Evolutionary conservation across 2,113 vertebrate genomes (phyloP).

Genomic region (Hippolais icterina): DNA sequence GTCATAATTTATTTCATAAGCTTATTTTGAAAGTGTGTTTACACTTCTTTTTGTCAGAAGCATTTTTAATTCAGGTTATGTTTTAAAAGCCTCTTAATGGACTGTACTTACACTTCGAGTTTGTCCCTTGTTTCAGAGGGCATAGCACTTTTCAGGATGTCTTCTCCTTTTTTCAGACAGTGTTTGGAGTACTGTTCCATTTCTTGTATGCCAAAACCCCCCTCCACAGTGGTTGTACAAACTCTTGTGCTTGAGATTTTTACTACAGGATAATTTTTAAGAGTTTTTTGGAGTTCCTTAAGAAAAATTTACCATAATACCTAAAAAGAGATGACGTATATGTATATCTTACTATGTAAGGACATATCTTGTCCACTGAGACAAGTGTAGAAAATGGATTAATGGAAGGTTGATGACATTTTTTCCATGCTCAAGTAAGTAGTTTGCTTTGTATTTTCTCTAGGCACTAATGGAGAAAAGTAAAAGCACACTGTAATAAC

Average conservation of each 20-base stretch:
- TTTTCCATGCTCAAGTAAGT: neutral
- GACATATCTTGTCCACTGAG: neutral
- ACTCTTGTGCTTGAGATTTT: neutral
- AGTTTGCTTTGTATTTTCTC: neutral
- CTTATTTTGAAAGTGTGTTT: neutral
- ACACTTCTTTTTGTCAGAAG: neutral
- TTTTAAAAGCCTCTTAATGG: neutral
- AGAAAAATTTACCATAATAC: neutral
- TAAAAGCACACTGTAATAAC: neutral
- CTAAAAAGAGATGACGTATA: neutral
- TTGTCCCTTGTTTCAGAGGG: neutral
- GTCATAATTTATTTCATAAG: neutral
- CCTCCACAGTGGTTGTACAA: neutral
- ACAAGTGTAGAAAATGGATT: neutral
- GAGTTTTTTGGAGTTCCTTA: neutral
- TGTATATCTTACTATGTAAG: neutral
- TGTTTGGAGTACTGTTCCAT: neutral
- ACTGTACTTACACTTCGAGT: neutral
- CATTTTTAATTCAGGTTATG: neutral
- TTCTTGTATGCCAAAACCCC: neutral
- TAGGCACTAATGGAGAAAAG: neutral
- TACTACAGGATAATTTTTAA: neutral
- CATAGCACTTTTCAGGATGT: neutral
- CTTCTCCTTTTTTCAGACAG: neutral
- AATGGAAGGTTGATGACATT: neutral